These are phyloP conservation scores for Agelastica alni DNA, from an alignment of 2,888 invertebrate species.

Conservation along the genomic window DNA sequence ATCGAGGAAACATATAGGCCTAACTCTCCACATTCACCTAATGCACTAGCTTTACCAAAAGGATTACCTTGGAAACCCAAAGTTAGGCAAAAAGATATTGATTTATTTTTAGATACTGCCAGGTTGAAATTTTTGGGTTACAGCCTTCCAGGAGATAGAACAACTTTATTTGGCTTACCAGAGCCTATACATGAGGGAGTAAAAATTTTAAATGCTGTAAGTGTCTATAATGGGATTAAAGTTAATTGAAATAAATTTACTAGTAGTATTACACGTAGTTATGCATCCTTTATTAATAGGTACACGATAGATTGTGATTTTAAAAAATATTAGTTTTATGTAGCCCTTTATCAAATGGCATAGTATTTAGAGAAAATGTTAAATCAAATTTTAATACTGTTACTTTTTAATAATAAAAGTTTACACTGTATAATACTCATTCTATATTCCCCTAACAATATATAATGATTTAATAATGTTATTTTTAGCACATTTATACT, in stretches of 20 bases:
- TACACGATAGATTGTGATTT: too few species aligned
- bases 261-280: too few species aligned
- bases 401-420: too few species aligned
- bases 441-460: too few species aligned
- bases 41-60: conserved; percentile 37
- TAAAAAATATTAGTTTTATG: too few species aligned
- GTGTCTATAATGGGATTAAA: background rate
- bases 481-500: conserved; percentile 82
- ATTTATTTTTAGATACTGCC: conserved; percentile 88
- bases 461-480: too few species aligned
- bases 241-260: background rate
- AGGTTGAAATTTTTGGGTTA: conserved; percentile 96
- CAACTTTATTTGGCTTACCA: conserved; percentile 91
- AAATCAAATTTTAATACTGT: too few species aligned
- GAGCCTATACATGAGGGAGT: conserved; percentile 97
- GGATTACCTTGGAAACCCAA: conserved; percentile 96
- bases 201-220: conserved; percentile 78
- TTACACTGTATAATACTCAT: too few species aligned
- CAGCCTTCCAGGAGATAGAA: conserved; percentile 82
- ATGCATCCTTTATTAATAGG: too few species aligned
- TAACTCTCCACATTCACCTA: conserved; percentile 40
- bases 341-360: too few species aligned
- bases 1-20: conserved; percentile 45
- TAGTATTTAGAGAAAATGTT: too few species aligned
- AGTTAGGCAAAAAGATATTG: conserved; percentile 93